These are phyloP conservation scores for Achlya flavicornis DNA, from an alignment of 2,888 invertebrate species.

Conservation along the genomic window DNA sequence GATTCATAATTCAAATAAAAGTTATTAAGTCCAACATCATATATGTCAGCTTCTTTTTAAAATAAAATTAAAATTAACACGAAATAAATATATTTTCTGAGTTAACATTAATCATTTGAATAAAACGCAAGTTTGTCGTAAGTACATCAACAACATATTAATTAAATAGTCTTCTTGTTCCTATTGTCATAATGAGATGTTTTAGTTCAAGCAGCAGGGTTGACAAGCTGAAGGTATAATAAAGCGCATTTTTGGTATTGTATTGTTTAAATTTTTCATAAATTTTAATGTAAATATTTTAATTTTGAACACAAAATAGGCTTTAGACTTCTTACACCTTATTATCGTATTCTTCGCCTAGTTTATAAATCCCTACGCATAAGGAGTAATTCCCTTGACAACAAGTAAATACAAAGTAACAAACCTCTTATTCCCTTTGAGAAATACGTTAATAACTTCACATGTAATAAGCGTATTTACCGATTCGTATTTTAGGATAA, in stretches of 20 bases:
- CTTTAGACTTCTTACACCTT: too few relatives aligned
- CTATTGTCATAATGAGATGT: slow-evolving; percentile 9
- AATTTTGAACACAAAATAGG: too few relatives aligned
- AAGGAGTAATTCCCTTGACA: too few relatives aligned
- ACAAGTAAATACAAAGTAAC: too few relatives aligned
- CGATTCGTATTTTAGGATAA: not conserved
- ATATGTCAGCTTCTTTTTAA: not conserved
- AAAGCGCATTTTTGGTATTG: not conserved
- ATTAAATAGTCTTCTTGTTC: not conserved
- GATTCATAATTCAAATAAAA: not conserved
- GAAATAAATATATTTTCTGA: not conserved
- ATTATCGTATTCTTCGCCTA: too few relatives aligned
- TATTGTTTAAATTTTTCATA: too few relatives aligned
- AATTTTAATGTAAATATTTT: too few relatives aligned
- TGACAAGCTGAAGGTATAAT: not conserved
- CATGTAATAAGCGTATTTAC: not conserved
- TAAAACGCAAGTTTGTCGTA: slow-evolving; percentile 2
- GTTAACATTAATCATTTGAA: not conserved
- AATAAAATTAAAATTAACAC: not conserved
- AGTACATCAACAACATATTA: slow-evolving; percentile 8
- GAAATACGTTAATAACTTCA: too few relatives aligned
- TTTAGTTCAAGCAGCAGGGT: not conserved
- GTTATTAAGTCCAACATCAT: not conserved
- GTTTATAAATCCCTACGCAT: too few relatives aligned
- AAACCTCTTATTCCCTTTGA: too few relatives aligned